phyloP scores from a whole-genome alignment of 2,888 invertebrate genomes.

The Pristionchus mayeri region DNA sequence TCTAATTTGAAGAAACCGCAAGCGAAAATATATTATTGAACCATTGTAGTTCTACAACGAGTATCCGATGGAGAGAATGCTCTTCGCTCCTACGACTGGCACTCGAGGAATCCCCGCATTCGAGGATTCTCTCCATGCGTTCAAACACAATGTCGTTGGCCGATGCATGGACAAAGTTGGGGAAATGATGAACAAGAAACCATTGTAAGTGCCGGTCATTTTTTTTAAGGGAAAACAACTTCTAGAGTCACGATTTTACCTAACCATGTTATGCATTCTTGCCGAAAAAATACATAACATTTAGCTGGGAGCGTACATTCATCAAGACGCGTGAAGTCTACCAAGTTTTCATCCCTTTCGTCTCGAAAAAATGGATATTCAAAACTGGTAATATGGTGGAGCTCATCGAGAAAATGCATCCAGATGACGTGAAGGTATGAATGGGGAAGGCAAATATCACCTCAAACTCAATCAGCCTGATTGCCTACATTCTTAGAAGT shows the following conservation, averaged over 20 bases:
- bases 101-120: neutral
- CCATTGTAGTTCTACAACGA: neutral
- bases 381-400: neutral
- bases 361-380: conserved; percentile 5
- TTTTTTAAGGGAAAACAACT: too few relatives aligned
- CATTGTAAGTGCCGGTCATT: too few relatives aligned
- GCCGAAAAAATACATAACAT: neutral
- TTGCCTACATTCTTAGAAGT: neutral
- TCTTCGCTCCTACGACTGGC: neutral
- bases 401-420: too few relatives aligned
- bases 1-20: neutral
- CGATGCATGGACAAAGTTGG: neutral
- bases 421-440: neutral
- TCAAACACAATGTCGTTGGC: neutral
- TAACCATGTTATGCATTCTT: too few relatives aligned
- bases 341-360: neutral
- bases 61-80: neutral
- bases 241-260: too few relatives aligned
- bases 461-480: too few relatives aligned
- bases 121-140: neutral
- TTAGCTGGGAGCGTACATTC: conserved; percentile 12
- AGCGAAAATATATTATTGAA: neutral
- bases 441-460: too few relatives aligned
- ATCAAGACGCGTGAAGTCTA: neutral
- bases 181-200: conserved; percentile 15